Evolutionary conservation across 2,797 vertebrate genomes (phyloP).

Genomic region (Pachyuromys duprasi): DNA sequence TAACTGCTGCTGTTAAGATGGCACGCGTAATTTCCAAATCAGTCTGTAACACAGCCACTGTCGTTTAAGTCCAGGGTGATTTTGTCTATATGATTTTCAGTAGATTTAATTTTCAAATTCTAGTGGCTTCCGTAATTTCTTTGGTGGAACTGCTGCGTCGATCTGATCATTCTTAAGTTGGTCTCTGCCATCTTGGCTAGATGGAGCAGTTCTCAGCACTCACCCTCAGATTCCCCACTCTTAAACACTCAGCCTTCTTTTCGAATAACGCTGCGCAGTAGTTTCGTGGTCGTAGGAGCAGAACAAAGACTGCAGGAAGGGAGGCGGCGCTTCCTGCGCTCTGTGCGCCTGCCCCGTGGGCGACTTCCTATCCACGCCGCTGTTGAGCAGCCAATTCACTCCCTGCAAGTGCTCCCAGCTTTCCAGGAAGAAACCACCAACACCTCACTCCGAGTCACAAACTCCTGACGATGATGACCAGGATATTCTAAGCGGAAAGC

Average conservation of each 20-base stretch:
- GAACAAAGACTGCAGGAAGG: slow-evolving; percentile 84
- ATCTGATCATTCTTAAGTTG: slow-evolving; percentile 65
- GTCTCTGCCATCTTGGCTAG: slow-evolving; percentile 57
- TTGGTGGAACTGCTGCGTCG: slow-evolving; percentile 48
- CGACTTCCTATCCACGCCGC: neutral
- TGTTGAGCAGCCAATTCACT: neutral
- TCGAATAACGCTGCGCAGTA: slow-evolving; percentile 52
- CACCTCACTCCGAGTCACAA: neutral
- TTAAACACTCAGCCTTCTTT: slow-evolving; percentile 61
- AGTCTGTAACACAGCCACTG: slow-evolving; percentile 52
- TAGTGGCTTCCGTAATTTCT: slow-evolving; percentile 25
- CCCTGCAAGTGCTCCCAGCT: neutral
- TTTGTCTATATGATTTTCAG: slow-evolving; percentile 67
- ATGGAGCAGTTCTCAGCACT: slow-evolving; percentile 67
- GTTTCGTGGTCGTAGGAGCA: slow-evolving; percentile 81
- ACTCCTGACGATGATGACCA: neutral
- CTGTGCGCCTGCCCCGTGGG: neutral
- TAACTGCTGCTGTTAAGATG: slow-evolving; percentile 29
- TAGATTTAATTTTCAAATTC: slow-evolving; percentile 53
- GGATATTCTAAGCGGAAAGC: neutral
- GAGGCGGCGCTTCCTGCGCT: slow-evolving; percentile 83
- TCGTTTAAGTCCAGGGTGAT: slow-evolving; percentile 74
- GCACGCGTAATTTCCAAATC: slow-evolving; percentile 63
- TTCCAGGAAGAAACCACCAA: neutral
- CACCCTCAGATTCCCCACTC: slow-evolving; percentile 68